Evolutionary conservation across 2,888 invertebrate species (phyloP), one percentile per base, ranked within the genome.

Genomic region (Venusia cambrica): DNA sequence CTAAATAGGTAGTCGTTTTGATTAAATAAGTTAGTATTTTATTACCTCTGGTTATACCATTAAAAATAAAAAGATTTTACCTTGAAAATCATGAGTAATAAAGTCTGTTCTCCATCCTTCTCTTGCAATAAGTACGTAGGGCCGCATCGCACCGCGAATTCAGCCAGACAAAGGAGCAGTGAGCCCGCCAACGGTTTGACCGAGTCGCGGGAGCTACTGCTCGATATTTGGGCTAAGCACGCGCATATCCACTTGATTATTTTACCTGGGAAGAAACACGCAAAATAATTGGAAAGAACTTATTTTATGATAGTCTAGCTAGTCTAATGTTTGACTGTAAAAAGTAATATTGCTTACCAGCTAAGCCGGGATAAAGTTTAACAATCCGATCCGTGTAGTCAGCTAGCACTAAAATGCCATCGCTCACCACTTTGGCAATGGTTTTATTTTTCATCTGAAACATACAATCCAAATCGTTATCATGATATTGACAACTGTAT

Each of bases 71-170:
- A 38, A 42, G 30, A 37, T 36, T 48, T 54, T 47, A 94, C 94
- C 69, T 92, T 91, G 65, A 96, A 92, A 48, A 96, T 92, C 39
- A 92, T 90, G 19, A 93, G 84, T 37, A 94, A 75, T 12, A 90
- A 54, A 0, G 87, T 76, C 25, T 85, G 77, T 1, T 72, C 73
- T 0, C 68, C 73, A 9, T 88, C 89, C 11, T 80, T 87, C 36
- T 89, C 80, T 17, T 89, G 81, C 64, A 93, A 73, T 48, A 94
- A 83, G 27, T 90, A 79, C n/a, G 75, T 61, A 0, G 91, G 90
- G 0, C 93, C 94, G 53, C 97, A 90, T 25, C 93, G 90, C 90
- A 98, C 96, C 33, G 97, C 97, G 92, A 97, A 97, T 78, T 98
- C 97, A 0, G 97, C 96, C 41, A 98, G 87, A 66, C 97, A 96